phyloP scores from a whole-genome alignment of 2,888 invertebrate species.

The Lycocerus yunnanus region DNA sequence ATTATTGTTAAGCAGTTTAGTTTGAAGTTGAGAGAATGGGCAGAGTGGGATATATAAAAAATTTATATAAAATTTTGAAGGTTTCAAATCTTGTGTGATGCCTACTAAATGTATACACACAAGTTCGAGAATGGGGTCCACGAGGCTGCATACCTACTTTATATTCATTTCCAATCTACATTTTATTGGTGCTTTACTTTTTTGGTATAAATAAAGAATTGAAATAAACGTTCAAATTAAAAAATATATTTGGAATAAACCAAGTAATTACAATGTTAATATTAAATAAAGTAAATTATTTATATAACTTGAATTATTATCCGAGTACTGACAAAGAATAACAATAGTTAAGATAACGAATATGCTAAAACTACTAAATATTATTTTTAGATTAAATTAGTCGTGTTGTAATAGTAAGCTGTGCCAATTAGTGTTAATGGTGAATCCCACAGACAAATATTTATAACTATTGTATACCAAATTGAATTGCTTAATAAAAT shows the following conservation, averaged over 20 bases:
- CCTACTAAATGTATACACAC: neutral
- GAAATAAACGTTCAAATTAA: neutral
- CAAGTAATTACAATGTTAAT: too few relatives aligned
- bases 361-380: neutral
- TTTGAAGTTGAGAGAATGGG: neutral
- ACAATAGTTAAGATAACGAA: neutral
- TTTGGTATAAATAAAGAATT: neutral
- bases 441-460: conserved; percentile 14
- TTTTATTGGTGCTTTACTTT: neutral
- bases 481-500: conserved; percentile 2
- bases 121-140: neutral
- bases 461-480: conserved; percentile 15
- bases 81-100: neutral
- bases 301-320: neutral
- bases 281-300: too few relatives aligned
- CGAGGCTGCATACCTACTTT: neutral
- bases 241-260: neutral
- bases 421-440: conserved; percentile 29
- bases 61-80: neutral
- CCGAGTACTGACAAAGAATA: neutral
- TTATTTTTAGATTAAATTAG: neutral
- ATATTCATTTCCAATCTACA: neutral
- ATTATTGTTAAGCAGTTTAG: neutral
- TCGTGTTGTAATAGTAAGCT: conserved; percentile 20
- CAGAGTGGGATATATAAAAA: too few relatives aligned